Evolutionary conservation across 2,888 invertebrate genomes (phyloP), one percentile per base, ranked within the genome.

Genomic region (Zelleria hepariella): DNA sequence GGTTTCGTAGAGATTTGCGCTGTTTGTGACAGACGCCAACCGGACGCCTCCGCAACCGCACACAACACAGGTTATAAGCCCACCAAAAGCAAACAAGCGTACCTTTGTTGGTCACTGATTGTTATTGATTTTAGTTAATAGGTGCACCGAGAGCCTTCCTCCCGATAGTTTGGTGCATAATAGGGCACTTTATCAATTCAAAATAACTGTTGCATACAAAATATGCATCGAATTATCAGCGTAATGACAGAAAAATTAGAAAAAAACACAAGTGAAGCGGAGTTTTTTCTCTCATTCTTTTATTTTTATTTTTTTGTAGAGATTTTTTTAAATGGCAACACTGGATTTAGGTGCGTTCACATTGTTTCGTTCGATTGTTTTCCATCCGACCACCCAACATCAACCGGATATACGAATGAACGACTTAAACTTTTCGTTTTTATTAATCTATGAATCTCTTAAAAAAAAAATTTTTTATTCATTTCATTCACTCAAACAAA

Each of bases 41-140:
- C 86, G 88, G 88, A 89, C 89, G 88, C 89, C 75, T 61, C 66
- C 82, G 80, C 78, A 81, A 61, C 66, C 82, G 80, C 78, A 81
- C 80, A 80, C 86, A 84, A 86, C 86, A 87, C 86, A 89, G 88
- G 88, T 88, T 88, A 87, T 83, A 84, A 72, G 77, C 77, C 75
- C 71, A 73, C 75, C 73, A 76, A 83, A 84, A 80, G 83, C 86
- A 86, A 86, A 87, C 80, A 88, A 89, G 89, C 88, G 87, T 89
- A 89, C 89, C 89, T 89, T 89, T 89, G 88, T 88, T 88, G 82
- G 82, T 82, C 82, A 82, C 80, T 80, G 86, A 84, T 85, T 86
- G 81, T 81, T 89, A 89, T 89, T 82, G 89, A 89, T 89, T 88
- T 89, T 88, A 88, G 81, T 82, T 79, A 77, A 77, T 80, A 82